Base-by-base conservation (phyloP, 2,113 vertebrate species). In the Gulo gulo region DNA sequence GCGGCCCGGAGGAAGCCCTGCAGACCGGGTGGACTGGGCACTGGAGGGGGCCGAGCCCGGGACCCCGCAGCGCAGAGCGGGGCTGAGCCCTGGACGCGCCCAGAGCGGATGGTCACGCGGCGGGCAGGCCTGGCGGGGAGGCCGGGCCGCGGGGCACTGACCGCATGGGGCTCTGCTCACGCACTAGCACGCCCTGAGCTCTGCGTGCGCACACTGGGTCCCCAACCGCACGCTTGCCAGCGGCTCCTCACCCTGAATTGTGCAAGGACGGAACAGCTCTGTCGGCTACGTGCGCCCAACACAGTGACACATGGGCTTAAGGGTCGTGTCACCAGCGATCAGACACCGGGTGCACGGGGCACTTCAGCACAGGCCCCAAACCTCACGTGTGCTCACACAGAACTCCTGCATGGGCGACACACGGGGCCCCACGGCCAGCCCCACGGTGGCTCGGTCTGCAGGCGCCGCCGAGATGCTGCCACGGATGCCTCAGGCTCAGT, bases 251-350 rank as follows among this genome's bases (percentile, higher is more conserved):
- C 21, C 20, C 1, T 24, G 36, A 73, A 14, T 14, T 1, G 26
- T 52, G 11, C 26, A 5, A 6, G 61, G 61, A 63, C 29, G 2
- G 61, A 31, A 13, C 61, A 11, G 24, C 2, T 11, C 26, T 31
- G 1, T 31, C 26, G 13, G 61, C 61, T 63, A 14, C 0, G 71
- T 6, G 0, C 2, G 5, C 1, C 61, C 26, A 13, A 24, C 36
- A 42, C 5, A 12, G 10, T 12, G 36, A 42, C 36, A 7, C n/a
- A 3, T 0, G 9, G 69, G 4, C 4, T 4, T 15, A 36, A 39
- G 13, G 21, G 36, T 42, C 39, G 10, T 7, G 24, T 8, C 23
- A 14, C 6, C 73, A 14, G 39, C 39, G 3, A 6, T 26, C 39
- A 29, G 39, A 31, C 29, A 31, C 61, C 10, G 5, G 26, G 12